A percentile compares a stretch with the other conserved stretches of the same genome.
Conservation (phyloP, 30 jellyfish, hydroid and myxozoan species). For the Hydractinia echinata region DNA sequence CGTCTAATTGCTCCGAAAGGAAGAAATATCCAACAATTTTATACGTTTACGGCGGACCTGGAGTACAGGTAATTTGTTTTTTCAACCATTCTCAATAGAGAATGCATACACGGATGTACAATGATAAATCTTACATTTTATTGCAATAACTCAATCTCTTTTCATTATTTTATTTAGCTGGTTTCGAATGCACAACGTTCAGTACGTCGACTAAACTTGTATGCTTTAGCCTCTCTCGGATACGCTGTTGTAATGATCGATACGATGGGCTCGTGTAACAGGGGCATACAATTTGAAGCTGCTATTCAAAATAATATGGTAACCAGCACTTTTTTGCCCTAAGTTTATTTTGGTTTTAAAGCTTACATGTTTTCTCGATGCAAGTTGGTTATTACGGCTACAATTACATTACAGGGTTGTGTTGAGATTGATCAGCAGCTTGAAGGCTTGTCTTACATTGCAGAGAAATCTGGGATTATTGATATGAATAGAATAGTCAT, state of each 20-base stretch:
- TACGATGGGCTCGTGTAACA: conserved; percentile 76
- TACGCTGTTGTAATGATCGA: conserved; percentile 74
- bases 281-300: conserved; percentile 84
- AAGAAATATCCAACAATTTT: conserved; percentile 70
- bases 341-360: not conserved
- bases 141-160: not conserved
- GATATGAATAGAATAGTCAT: conserved; percentile 60
- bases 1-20: conserved; percentile 34
- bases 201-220: conserved; percentile 56
- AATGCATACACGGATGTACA: too few relatives aligned
- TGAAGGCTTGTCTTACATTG: conserved; percentile 50
- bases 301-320: conserved; percentile 73
- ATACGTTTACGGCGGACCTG: conserved; percentile 94
- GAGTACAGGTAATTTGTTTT: conserved; percentile 61
- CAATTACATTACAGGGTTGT: conserved; percentile 38
- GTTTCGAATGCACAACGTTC: conserved; percentile 81
- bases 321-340: not conserved
- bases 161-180: conserved; percentile 42
- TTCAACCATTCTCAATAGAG: not conserved
- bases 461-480: conserved; percentile 49
- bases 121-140: too few relatives aligned
- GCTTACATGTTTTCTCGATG: not conserved
- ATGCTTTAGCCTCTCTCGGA: conserved; percentile 69
- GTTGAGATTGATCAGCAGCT: conserved; percentile 83
- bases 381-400: too few relatives aligned